phyloP scores from a whole-genome alignment of 2,888 invertebrate species.

The Neoascia interrupta region DNA sequence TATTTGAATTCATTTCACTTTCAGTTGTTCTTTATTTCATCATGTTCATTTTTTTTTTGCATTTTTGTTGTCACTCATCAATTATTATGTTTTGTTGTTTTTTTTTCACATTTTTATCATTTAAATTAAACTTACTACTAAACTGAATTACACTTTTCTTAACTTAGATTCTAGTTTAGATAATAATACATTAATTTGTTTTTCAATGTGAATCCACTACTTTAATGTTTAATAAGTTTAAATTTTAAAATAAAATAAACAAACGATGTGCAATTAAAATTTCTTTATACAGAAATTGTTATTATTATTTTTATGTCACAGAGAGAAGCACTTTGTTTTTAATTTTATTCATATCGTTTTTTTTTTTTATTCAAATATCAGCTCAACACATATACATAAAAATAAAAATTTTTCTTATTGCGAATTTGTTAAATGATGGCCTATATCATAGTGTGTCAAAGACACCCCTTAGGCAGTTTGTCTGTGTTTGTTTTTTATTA shows the following conservation, averaged over 20 bases:
- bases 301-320: constrained; percentile 48
- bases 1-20: constrained; percentile 36
- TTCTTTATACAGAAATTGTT: constrained; percentile 34
- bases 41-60: constrained; percentile 41
- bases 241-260: constrained; percentile 11
- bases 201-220: constrained; percentile 39
- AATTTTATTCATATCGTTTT: neutral
- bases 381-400: constrained; percentile 8
- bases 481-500: constrained; percentile 47
- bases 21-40: constrained; percentile 27
- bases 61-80: constrained; percentile 53
- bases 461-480: constrained; percentile 49
- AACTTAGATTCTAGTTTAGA: constrained; percentile 52
- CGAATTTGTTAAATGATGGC: constrained; percentile 32
- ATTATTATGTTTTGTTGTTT: constrained; percentile 3
- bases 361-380: constrained; percentile 1
- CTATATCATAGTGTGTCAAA: constrained; percentile 25
- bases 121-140: constrained; percentile 63
- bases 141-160: constrained; percentile 51
- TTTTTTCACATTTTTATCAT: constrained; percentile 3
- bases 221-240: constrained; percentile 19
- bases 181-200: constrained; percentile 59
- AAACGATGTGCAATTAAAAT: constrained; percentile 54
- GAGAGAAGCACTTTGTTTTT: constrained; percentile 59
- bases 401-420: constrained; percentile 19